These are phyloP conservation scores for Micropoecilia bifurca DNA, from an alignment of 2,797 vertebrate genomes.

Conservation along the genomic window DNA sequence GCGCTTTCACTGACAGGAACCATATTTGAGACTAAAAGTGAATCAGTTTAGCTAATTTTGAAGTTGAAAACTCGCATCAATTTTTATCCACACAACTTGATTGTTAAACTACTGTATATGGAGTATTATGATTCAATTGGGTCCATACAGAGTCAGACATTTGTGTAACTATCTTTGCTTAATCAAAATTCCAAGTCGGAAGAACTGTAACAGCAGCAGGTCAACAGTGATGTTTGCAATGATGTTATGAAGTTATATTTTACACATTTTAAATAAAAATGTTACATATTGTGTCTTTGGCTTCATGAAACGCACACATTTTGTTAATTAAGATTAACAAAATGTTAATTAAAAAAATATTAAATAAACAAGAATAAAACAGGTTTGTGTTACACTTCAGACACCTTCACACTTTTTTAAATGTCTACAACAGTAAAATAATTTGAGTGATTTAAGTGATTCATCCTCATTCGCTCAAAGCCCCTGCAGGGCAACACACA, in stretches of 20 bases:
- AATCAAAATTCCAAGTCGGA: not conserved
- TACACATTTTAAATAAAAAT: not conserved
- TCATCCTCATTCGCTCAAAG: too few species aligned
- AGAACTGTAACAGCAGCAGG: not conserved
- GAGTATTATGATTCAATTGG: not conserved
- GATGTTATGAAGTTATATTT: not conserved
- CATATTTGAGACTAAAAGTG: not conserved
- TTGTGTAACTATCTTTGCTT: not conserved
- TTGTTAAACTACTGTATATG: not conserved
- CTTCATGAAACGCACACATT: not conserved
- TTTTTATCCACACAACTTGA: not conserved
- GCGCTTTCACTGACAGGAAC: not conserved
- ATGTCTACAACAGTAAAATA: too few species aligned
- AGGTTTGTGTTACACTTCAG: too few species aligned
- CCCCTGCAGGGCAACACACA: too few species aligned
- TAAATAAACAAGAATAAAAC: too few species aligned
- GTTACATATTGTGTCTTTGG: not conserved
- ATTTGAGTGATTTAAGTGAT: too few species aligned
- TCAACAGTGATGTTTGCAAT: not conserved
- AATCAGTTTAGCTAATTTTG: not conserved
- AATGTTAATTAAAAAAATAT: too few species aligned
- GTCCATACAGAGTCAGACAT: not conserved
- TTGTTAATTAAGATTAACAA: too few species aligned
- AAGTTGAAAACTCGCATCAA: not conserved
- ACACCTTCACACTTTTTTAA: too few species aligned